A percentile compares a stretch with the other conserved stretches of the same genome.
These are phyloP conservation scores for Battus philenor DNA, from an alignment of 1,140 invertebrate genomes.

Conservation along the genomic window DNA sequence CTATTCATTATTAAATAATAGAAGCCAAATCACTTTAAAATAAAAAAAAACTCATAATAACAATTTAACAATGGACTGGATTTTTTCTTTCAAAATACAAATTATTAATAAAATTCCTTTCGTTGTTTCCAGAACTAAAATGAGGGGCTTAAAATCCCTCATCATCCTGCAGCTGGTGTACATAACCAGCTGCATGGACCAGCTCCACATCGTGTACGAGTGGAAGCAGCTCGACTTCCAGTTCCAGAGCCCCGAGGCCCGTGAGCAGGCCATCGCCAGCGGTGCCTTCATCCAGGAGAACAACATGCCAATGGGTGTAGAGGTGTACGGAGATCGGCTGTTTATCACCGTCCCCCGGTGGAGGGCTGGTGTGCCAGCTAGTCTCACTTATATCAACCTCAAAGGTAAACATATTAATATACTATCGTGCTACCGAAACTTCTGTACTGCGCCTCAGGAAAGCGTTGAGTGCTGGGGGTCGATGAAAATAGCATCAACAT, in stretches of 20 bases:
- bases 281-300: constrained; percentile 80
- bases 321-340: constrained; percentile 79
- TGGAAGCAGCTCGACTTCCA: constrained; percentile 85
- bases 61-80: too few species aligned
- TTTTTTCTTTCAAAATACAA: too few species aligned
- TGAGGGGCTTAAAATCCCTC: constrained; percentile 49
- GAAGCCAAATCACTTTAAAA: too few species aligned
- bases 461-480: too few species aligned
- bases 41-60: too few species aligned
- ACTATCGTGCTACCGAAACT: too few species aligned
- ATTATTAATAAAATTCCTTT: too few species aligned
- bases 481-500: too few species aligned
- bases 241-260: constrained; percentile 75
- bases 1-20: too few species aligned
- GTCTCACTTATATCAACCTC: constrained; percentile 82
- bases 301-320: constrained; percentile 83
- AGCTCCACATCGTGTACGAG: constrained; percentile 80
- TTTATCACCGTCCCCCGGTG: constrained; percentile 86
- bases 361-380: constrained; percentile 83
- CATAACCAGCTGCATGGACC: constrained; percentile 75
- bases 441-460: too few species aligned
- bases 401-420: constrained; percentile 83
- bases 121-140: constrained; percentile 44
- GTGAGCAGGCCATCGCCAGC: constrained; percentile 74
- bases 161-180: constrained; percentile 45